These are phyloP conservation scores for Diarsia dahlii DNA, from an alignment of 2,888 invertebrate genomes.

Conservation along the genomic window DNA sequence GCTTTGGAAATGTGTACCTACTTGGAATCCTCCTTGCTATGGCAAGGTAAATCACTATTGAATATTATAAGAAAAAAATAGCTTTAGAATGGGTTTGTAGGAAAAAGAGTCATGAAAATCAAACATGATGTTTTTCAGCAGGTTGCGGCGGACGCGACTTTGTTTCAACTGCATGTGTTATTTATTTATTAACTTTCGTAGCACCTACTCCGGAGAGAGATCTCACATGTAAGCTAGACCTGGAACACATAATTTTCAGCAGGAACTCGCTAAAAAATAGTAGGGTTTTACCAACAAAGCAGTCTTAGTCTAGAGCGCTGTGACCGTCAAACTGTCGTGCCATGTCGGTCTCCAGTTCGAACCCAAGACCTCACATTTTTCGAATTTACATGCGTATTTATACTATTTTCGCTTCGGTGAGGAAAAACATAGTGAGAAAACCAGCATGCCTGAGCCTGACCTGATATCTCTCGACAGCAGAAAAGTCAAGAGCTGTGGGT, in stretches of 20 bases:
- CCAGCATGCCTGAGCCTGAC: too few relatives aligned
- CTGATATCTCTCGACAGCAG: too few relatives aligned
- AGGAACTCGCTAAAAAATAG: neutral
- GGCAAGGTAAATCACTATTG: neutral
- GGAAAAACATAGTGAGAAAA: too few relatives aligned
- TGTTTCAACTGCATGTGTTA: neutral
- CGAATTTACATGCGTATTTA: too few relatives aligned
- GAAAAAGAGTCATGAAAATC: neutral
- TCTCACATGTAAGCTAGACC: neutral
- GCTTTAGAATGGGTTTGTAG: neutral
- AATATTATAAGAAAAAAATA: neutral
- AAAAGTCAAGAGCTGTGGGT: too few relatives aligned
- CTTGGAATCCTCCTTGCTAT: neutral
- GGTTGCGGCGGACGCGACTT: neutral
- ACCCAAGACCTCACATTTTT: too few relatives aligned
- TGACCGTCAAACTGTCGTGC: too few relatives aligned
- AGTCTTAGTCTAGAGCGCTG: too few relatives aligned
- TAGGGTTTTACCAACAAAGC: neutral
- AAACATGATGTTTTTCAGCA: neutral
- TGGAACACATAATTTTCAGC: neutral
- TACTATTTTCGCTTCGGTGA: too few relatives aligned
- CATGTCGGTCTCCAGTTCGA: too few relatives aligned
- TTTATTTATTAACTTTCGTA: neutral
- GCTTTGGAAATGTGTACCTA: conserved; percentile 2
- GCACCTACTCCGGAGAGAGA: neutral